Evolutionary conservation across 2,888 invertebrate genomes (phyloP).

Genomic region (Melanargia galathea): DNA sequence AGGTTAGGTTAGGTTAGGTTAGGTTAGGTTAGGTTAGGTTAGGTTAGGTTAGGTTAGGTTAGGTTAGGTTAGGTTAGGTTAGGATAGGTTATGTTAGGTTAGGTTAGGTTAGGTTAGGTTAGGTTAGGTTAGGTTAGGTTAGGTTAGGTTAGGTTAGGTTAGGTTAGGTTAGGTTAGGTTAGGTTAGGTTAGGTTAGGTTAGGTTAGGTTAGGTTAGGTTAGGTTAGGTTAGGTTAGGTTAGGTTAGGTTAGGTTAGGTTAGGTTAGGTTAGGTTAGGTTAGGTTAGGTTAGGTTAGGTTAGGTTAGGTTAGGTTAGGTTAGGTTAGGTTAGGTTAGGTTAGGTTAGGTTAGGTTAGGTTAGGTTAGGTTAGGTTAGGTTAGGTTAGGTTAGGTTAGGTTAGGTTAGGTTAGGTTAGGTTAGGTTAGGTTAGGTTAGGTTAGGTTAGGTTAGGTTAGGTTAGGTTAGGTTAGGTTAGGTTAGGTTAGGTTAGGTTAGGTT

Average conservation of each 20-base stretch:
- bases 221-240: conserved; percentile 32
- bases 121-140: conserved; percentile 30
- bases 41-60: conserved; percentile 39
- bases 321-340: conserved; percentile 8
- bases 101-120: conserved; percentile 28
- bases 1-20: conserved; percentile 40
- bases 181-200: conserved; percentile 30
- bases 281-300: conserved; percentile 37
- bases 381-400: conserved; percentile 33
- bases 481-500: conserved; percentile 21
- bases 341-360: conserved; percentile 21
- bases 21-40: conserved; percentile 39
- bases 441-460: conserved; percentile 1
- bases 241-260: conserved; percentile 33
- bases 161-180: conserved; percentile 28
- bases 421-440: conserved; percentile 21
- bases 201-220: conserved; percentile 32
- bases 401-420: conserved; percentile 30
- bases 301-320: conserved; percentile 14
- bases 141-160: conserved; percentile 32
- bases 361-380: conserved; percentile 21
- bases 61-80: conserved; percentile 36
- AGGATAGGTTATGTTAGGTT: too few species aligned
- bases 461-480: conserved; percentile 21
- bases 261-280: conserved; percentile 35